Evolutionary conservation across 2,797 vertebrate genomes (phyloP), one percentile per base, ranked within the genome.

Genomic region (Chelidonichthys spinosus): DNA sequence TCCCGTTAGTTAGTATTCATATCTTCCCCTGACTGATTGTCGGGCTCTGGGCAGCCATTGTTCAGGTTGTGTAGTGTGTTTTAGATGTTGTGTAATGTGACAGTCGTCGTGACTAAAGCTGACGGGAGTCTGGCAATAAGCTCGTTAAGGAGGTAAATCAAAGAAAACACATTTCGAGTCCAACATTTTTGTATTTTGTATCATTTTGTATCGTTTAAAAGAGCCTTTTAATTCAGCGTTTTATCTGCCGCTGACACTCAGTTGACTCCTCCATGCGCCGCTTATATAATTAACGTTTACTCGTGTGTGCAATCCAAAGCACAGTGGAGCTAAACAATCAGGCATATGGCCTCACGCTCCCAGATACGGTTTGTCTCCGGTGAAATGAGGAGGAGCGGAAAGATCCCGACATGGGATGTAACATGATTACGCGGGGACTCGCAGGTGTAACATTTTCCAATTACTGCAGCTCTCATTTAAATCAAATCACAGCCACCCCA

Each of bases 1-100:
- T 77, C 35, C 61, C 54, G 42, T 85, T 89, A 76, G 79, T 93
- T 92, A 90, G 89, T 85, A 92, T 92, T 92, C 88, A 91, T 91
- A 89, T 89, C 85, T 87, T 61, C 69, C 69, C 37, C 76, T 46
- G 72, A 68, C 49, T 69, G 63, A 85, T 82, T 85, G 84, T 90
- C 69, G 67, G 86, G 58, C 73, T 80, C 53, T 63, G 81, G 80
- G 37, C 66, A 25, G 59, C 63, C 62, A 71, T 90, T 89, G 82
- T 89, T 82, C n/a, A 35, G 56, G 37, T 74, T 87, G 86, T 88
- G 81, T 83, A 35, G 74, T 72, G 72, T 80, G 66, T 84, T 85
- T 86, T 79, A 82, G 52, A 71, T 65, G 67, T 76, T 80, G 69
- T 86, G 63, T 78, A 81, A 76, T 53, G 80, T 84, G 90, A 90